Evolutionary conservation across 2,113 vertebrate species (phyloP).

Genomic region (Ovis canadensis): DNA sequence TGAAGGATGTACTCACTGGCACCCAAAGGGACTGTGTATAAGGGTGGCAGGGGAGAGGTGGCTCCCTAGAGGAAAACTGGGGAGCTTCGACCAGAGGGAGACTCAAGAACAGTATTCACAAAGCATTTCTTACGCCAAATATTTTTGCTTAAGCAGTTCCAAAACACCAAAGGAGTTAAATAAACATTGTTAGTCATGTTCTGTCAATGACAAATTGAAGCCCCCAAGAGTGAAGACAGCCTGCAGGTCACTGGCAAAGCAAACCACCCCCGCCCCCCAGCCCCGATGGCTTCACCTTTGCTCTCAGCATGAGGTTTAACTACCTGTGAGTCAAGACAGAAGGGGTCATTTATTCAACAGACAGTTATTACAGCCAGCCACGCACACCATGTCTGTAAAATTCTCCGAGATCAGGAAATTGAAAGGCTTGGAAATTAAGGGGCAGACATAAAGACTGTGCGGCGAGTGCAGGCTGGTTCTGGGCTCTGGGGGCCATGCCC

Average conservation of each 20-base stretch:
- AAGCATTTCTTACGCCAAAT: slow-evolving; percentile 14
- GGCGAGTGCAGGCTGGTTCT: neutral
- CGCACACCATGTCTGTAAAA: neutral
- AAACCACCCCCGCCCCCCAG: neutral
- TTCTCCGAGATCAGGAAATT: slow-evolving; percentile 44
- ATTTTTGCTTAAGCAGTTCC: slow-evolving; percentile 30
- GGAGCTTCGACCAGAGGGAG: neutral
- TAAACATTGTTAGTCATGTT: slow-evolving; percentile 32
- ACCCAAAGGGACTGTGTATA: neutral
- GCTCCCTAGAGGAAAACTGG: neutral
- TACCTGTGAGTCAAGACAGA: slow-evolving; percentile 30
- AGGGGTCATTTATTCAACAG: slow-evolving; percentile 47
- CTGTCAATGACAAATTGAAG: slow-evolving; percentile 24
- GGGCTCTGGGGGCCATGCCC: neutral
- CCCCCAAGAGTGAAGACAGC: neutral
- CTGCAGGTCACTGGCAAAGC: slow-evolving; percentile 40
- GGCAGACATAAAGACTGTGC: neutral
- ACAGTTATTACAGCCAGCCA: neutral
- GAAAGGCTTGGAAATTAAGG: slow-evolving; percentile 48
- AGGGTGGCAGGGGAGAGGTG: neutral
- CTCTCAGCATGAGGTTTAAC: slow-evolving; percentile 39
- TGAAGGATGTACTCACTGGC: neutral
- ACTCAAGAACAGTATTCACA: neutral
- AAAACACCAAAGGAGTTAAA: slow-evolving; percentile 30
- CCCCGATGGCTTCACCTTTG: neutral